Percentiles rank a stretch among this genome's conserved stretches.
Conservation (phyloP, 1,140 invertebrate genomes). For the Bilobella aurantiaca region DNA sequence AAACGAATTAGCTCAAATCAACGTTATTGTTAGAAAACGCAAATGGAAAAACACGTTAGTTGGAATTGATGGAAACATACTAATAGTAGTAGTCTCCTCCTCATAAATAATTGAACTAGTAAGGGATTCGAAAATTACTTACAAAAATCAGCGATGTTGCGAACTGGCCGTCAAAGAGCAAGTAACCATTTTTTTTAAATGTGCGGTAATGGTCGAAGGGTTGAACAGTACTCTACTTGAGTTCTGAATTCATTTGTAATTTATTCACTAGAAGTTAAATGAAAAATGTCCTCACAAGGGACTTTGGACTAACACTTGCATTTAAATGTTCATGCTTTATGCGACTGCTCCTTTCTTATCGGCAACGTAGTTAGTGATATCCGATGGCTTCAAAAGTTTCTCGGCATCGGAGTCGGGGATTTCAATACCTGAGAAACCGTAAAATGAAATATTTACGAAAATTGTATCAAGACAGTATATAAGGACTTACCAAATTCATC, state of each 20-base stretch:
- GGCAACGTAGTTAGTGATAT: constrained; percentile 87
- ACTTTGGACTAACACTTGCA: not conserved
- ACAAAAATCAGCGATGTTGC: no score
- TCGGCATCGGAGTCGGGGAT: constrained; percentile 97
- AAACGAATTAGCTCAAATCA: no score
- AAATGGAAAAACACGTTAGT: no score
- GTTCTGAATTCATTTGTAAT: no score
- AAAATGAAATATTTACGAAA: constrained; percentile 27
- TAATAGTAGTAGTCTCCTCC: no score
- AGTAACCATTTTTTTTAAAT: no score
- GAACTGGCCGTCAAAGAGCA: no score
- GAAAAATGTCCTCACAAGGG: not conserved
- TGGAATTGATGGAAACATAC: no score
- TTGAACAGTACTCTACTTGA: not conserved
- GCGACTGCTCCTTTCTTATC: constrained; percentile 58
- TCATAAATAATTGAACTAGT: no score
- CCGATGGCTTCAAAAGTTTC: constrained; percentile 70
- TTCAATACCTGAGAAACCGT: constrained; percentile 62
- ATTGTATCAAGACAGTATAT: not conserved
- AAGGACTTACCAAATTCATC: constrained; percentile 78
- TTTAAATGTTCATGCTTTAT: not conserved
- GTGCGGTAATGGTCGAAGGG: not conserved
- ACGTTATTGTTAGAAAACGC: no score
- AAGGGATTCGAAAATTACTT: no score
- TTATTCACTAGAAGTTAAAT: no score